Conservation (phyloP, 2,797 vertebrate genomes). For the Leptatherina wallacei region DNA sequence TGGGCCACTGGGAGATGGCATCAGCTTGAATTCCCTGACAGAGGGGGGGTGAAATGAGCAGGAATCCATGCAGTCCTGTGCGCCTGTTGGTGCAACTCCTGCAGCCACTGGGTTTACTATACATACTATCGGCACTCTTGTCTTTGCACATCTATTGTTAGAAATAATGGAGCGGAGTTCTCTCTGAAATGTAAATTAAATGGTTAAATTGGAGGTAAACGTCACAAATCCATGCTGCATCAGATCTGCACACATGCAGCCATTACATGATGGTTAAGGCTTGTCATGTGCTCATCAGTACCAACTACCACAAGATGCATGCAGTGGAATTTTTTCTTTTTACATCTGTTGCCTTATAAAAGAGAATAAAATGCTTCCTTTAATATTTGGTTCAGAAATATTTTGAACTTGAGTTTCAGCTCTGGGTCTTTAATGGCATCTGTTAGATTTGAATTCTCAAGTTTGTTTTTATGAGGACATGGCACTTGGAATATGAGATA, state of each 20-base stretch:
- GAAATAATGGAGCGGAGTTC: background rate
- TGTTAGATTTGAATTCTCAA: background rate
- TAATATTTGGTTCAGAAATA: constrained; percentile 5
- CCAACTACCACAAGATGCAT: background rate
- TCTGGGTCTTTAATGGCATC: background rate
- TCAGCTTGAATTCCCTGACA: constrained; percentile 51
- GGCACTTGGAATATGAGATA: background rate
- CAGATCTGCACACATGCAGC: constrained; percentile 1
- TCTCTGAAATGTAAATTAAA: background rate
- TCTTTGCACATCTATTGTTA: background rate
- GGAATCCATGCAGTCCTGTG: constrained; percentile 21
- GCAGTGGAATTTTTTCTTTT: background rate
- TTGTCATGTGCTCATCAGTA: background rate
- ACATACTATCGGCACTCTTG: background rate
- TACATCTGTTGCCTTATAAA: background rate
- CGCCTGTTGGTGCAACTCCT: constrained; percentile 20
- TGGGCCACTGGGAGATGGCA: constrained; percentile 55
- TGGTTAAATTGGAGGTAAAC: background rate
- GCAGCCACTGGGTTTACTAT: background rate
- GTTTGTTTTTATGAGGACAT: background rate
- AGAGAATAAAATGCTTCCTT: background rate
- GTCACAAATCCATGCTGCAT: background rate
- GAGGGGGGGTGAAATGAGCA: constrained; percentile 37
- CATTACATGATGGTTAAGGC: constrained; percentile 15
- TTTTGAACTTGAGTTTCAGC: background rate